Evolutionary conservation across 2,113 vertebrate species (phyloP), one percentile per base, ranked within the genome.

Genomic region (Ursus arctos): DNA sequence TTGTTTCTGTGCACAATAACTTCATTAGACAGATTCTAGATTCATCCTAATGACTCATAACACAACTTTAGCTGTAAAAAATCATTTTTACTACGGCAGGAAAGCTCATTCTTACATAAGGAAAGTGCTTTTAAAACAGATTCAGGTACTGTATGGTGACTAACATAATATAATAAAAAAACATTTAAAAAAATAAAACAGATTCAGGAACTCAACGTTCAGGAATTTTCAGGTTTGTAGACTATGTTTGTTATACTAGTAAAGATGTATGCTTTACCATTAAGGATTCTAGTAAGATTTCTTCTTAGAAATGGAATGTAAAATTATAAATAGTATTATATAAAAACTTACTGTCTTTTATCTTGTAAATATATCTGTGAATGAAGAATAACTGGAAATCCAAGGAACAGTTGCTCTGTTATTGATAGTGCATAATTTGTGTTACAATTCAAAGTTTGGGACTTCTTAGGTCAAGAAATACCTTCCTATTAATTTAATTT

Each of bases 31-130:
- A 83, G 49, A 67, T 79, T 93, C 87, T 63, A 13, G 49, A 71
- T 87, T 95, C 49, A 93, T 28, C 7, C 11, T 76, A 96, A 95
- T 80, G 31, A 83, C 47, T 81, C 8, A 31, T 67, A 96, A 63
- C 77, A 74, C 2, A 88, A 57, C 3, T 77, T 93, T 40, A 90
- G 72, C 43, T 72, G 31, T 84, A 87, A 90, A 94, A 82, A 21
- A 24, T 55, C 4, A 84, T 49, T 94, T 90, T 85, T 96, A 72
- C 10, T 40, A 31, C 91, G 36, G n/a, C 36, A 86, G 21, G 11
- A 86, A 92, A 93, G 10, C 6, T 18, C 61, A 83, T 79, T 65
- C 21, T 65, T 93, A 22, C 7, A 47, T 59, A 40, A 81, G 5
- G 0, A 40, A 55, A 86, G 24, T 26, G 10, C 31, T 96, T 95